Evolutionary conservation across 30 jellyfish, hydroid and myxozoan species (phyloP).

Genomic region (Hydra vulgaris): DNA sequence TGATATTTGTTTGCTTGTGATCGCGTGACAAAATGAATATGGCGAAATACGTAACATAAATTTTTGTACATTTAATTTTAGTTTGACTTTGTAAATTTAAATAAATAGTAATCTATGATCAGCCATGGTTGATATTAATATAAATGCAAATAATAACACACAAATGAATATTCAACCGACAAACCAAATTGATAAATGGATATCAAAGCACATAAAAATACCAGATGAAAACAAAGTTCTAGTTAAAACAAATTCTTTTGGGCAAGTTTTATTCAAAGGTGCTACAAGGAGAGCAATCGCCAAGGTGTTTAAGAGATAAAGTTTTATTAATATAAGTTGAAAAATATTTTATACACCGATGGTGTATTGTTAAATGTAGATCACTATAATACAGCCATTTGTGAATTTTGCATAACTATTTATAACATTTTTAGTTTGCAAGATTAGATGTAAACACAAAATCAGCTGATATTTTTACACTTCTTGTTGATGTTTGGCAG

Average conservation of each 20-base stretch:
- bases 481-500: constrained; percentile 10
- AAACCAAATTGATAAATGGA: background rate
- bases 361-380: too few species aligned
- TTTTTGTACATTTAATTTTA: too few species aligned
- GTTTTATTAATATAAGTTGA: too few species aligned
- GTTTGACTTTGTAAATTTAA: too few species aligned
- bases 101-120: too few species aligned
- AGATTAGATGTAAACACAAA: constrained; percentile 2
- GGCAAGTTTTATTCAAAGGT: background rate
- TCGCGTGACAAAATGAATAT: too few species aligned
- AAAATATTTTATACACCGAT: too few species aligned
- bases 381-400: background rate
- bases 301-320: background rate
- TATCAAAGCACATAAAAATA: background rate
- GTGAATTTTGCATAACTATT: background rate
- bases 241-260: background rate
- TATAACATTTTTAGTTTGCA: constrained; percentile 2
- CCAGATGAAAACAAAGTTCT: background rate
- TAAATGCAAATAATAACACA: too few species aligned
- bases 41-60: too few species aligned
- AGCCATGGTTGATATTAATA: background rate
- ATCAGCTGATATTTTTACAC: background rate
- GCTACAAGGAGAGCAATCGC: constrained; percentile 6
- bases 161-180: background rate
- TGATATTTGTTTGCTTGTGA: too few species aligned